Conservation (phyloP, 2,797 vertebrate species). For the Lithobates pipiens region DNA sequence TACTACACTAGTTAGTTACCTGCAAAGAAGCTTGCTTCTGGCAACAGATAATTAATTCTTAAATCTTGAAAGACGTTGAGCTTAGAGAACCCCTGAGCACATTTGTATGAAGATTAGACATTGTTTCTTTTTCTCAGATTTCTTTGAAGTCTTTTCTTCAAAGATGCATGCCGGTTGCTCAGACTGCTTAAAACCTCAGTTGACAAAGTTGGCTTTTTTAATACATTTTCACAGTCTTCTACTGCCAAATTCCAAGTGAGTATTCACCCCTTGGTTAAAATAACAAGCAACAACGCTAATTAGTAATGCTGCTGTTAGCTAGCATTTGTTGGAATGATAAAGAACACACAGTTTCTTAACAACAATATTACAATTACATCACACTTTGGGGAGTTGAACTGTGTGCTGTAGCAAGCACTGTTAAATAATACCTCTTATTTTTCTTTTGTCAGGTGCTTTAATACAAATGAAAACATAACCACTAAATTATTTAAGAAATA, state of each 20-base stretch:
- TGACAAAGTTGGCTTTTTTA: slow-evolving; percentile 65
- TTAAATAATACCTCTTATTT: slow-evolving; percentile 31
- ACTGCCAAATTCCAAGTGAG: slow-evolving; percentile 59
- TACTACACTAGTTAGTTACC: slow-evolving; percentile 71
- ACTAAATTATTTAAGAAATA: slow-evolving; percentile 12
- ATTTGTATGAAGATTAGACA: slow-evolving; percentile 78
- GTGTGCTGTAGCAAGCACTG: slow-evolving; percentile 11
- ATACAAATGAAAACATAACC: slow-evolving; percentile 2
- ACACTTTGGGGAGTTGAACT: slow-evolving; percentile 16
- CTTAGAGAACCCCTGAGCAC: slow-evolving; percentile 71
- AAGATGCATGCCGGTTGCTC: slow-evolving; percentile 68
- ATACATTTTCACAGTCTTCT: slow-evolving; percentile 58
- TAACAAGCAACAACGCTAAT: slow-evolving; percentile 54
- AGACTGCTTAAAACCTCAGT: slow-evolving; percentile 66
- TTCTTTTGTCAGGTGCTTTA: slow-evolving; percentile 22
- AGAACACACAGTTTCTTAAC: slow-evolving; percentile 3
- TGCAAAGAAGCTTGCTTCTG: slow-evolving; percentile 73
- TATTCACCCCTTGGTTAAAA: slow-evolving; percentile 65
- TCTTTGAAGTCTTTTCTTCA: slow-evolving; percentile 77
- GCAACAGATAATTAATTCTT: slow-evolving; percentile 81
- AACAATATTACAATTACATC: slow-evolving; percentile 45
- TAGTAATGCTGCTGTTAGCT: slow-evolving; percentile 37
- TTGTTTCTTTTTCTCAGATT: slow-evolving; percentile 72
- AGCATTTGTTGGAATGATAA: slow-evolving; percentile 24
- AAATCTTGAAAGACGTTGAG: slow-evolving; percentile 71